Evolutionary conservation across 2,888 invertebrate genomes (phyloP).

Genomic region (Heliconius hortense): DNA sequence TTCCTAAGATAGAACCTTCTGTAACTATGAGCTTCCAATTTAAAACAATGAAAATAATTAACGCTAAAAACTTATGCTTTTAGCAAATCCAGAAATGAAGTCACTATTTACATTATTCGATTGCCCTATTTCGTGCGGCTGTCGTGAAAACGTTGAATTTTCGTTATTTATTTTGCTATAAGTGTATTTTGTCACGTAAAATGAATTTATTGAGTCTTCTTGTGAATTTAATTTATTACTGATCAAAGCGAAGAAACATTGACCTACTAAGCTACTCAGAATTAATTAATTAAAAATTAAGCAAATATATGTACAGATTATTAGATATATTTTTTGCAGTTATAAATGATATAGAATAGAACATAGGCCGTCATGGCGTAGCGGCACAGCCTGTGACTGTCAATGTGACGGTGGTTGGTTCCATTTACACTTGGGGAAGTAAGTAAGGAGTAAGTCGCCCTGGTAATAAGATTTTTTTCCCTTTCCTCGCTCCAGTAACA

Average conservation of each 20-base stretch:
- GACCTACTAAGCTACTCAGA: constrained; percentile 21
- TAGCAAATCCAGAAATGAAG: constrained; percentile 29
- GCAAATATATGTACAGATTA: background rate
- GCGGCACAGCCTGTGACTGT: too few species aligned
- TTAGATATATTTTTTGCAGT: background rate
- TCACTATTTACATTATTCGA: constrained; percentile 35
- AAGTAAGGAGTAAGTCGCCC: too few species aligned
- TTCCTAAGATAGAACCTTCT: background rate
- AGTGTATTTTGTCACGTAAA: constrained; percentile 36
- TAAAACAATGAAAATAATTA: background rate
- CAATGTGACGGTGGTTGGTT: too few species aligned
- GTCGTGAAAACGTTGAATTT: constrained; percentile 27
- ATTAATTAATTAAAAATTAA: constrained; percentile 20
- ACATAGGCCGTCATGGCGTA: too few species aligned
- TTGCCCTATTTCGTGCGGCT: constrained; percentile 32
- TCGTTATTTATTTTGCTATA: constrained; percentile 34
- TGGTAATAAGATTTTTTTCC: too few species aligned
- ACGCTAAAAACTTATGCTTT: constrained; percentile 16
- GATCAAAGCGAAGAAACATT: constrained; percentile 28
- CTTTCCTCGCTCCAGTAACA: too few species aligned
- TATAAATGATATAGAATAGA: background rate
- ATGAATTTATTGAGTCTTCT: constrained; percentile 29
- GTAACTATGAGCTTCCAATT: background rate
- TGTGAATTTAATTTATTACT: constrained; percentile 27
- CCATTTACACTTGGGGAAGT: too few species aligned